Evolutionary conservation across 1,140 invertebrate species (phyloP), one percentile per base, ranked within the genome.

Genomic region (Spodoptera frugiperda): DNA sequence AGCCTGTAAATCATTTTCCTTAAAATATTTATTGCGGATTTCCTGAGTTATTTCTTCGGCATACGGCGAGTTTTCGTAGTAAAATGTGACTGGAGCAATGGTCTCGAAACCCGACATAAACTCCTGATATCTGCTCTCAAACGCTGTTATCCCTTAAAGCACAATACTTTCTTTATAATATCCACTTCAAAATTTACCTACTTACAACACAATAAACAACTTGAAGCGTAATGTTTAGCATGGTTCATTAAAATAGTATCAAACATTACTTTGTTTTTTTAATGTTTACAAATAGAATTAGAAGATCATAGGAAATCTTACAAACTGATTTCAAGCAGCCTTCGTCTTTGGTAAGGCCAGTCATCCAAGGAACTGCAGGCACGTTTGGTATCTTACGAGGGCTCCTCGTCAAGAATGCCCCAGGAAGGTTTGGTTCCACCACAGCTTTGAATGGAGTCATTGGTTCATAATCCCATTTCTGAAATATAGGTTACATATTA

Each of bases 361-460:
- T 95, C 79, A 97, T 95, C 94, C 96, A 95, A 0, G 96, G 96
- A 11, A 97, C 94, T 49, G 95, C 86, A 10, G 92, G 84, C 0
- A 95, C 84, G 48, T 93, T 90, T 0, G 95, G 96, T 8, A 95
- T 82, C 11, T 95, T 86, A 1, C 94, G 85, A 1, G 70, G 70
- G 61, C 70, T 73, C 12, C 70, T 57, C 21, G 6, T 95, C 0
- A 97, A 80, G 83, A 97, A 97, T 14, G 96, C 96, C n/a, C 95
- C 96, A 8, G 95, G 94, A 55, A 95, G 92, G 76, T 95, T 86
- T 0, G 95, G 96, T 87, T 97, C 96, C 17, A 97, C 89, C 0
- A 96, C 96, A 0, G 96, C 96, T 78, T 96, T 96, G 80, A 97
- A 97, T 1, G 96, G 96, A 74, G 97, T 96, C 96, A 96, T 96